These are phyloP conservation scores for Atopsyche davidsoni DNA, from an alignment of 1,140 invertebrate genomes.

Conservation along the genomic window DNA sequence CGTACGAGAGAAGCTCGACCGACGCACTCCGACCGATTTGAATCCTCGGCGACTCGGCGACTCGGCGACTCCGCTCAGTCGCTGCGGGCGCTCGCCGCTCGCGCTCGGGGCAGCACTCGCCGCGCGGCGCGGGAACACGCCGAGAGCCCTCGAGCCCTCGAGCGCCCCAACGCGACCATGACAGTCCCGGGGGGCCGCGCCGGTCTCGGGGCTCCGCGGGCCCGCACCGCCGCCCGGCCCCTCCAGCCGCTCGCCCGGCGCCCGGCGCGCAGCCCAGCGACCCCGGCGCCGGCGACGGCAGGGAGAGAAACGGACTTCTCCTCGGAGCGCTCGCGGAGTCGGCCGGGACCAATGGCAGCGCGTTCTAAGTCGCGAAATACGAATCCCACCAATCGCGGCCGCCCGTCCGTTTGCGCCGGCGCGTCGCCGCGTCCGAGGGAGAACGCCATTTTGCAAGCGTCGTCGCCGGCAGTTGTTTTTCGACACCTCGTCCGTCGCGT, in stretches of 20 bases:
- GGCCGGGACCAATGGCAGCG: slow-evolving; percentile 33
- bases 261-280: not conserved
- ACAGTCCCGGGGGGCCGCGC: not conserved
- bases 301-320: slow-evolving; percentile 34
- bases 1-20: too few species aligned
- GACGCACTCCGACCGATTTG: too few species aligned
- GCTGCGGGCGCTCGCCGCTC: not conserved
- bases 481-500: slow-evolving; percentile 11
- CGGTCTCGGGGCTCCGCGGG: not conserved
- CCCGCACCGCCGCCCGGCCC: not conserved
- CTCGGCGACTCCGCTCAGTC: not conserved
- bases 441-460: slow-evolving; percentile 54
- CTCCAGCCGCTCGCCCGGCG: not conserved
- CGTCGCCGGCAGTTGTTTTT: slow-evolving; percentile 32
- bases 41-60: too few species aligned
- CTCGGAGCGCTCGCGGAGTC: slow-evolving; percentile 24
- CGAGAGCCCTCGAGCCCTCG: not conserved
- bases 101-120: not conserved
- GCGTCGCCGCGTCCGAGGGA: slow-evolving; percentile 36
- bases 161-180: not conserved
- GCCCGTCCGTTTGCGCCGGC: slow-evolving; percentile 21
- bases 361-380: slow-evolving; percentile 33
- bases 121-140: not conserved
- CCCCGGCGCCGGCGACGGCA: slow-evolving; percentile 17
- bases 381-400: slow-evolving; percentile 36